phyloP scores from a whole-genome alignment of 2,888 invertebrate genomes.

The Morpho achilles region DNA sequence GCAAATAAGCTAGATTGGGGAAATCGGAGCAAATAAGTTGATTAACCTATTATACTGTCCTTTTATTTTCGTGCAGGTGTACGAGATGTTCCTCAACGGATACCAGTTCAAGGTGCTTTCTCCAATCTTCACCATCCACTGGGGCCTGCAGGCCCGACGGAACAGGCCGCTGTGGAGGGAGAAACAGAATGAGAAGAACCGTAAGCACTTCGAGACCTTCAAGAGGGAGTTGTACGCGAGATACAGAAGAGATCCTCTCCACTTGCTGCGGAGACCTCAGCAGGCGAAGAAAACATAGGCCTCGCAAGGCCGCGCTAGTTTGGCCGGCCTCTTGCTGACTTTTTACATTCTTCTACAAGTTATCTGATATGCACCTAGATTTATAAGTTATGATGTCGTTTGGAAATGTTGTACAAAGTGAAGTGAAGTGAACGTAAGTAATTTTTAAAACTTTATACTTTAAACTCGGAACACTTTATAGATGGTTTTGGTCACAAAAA shows the following conservation, averaged over 20 bases:
- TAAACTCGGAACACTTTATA: too few species aligned
- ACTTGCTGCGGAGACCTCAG: constrained; percentile 55
- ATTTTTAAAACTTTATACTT: too few species aligned
- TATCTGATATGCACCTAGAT: constrained; percentile 31
- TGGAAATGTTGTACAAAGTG: too few species aligned
- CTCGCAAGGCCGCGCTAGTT: constrained; percentile 61
- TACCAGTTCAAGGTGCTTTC: constrained; percentile 93
- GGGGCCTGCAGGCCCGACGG: constrained; percentile 90
- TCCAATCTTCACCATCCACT: constrained; percentile 93
- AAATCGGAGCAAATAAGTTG: too few species aligned
- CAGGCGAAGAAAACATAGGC: constrained; percentile 69
- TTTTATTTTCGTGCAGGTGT: constrained; percentile 81
- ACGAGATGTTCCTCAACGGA: constrained; percentile 94
- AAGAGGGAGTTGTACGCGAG: constrained; percentile 89
- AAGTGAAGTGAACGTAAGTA: too few species aligned
- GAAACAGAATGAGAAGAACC: constrained; percentile 89
- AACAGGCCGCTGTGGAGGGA: constrained; percentile 91
- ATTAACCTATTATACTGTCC: too few species aligned
- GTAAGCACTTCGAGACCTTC: constrained; percentile 89
- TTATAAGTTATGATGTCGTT: too few species aligned
- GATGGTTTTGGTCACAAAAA: too few species aligned
- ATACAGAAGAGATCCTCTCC: constrained; percentile 84
- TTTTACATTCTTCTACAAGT: constrained; percentile 34
- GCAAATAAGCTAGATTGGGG: too few species aligned
- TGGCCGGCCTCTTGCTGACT: constrained; percentile 56